These are phyloP conservation scores for Erebia ligea DNA, from an alignment of 2,888 invertebrate species.

Conservation along the genomic window DNA sequence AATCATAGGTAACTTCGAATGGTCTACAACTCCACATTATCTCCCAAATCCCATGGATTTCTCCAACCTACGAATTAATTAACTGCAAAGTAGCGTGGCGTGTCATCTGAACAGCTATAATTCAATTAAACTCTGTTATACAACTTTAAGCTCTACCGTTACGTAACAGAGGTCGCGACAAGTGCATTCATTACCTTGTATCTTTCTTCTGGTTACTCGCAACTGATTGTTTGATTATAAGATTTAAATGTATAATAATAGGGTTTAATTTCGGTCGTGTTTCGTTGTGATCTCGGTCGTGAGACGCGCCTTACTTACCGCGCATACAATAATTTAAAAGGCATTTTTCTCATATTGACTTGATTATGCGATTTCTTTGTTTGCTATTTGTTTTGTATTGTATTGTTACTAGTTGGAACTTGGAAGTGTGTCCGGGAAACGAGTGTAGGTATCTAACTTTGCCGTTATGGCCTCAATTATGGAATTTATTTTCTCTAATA, in stretches of 20 bases:
- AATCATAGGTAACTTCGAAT: no score
- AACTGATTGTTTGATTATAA: background rate
- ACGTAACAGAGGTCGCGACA: conserved; percentile 16
- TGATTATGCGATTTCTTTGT: conserved; percentile 39
- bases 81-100: conserved; percentile 33
- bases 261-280: conserved; percentile 1
- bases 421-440: conserved; percentile 33
- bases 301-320: conserved; percentile 33
- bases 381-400: conserved; percentile 28
- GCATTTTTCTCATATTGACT: conserved; percentile 39
- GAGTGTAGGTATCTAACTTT: conserved; percentile 19
- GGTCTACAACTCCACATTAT: conserved; percentile 10
- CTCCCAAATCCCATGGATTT: conserved; percentile 38
- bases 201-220: background rate
- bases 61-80: conserved; percentile 38
- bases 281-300: conserved; percentile 25
- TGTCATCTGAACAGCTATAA: conserved; percentile 16
- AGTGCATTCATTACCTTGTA: conserved; percentile 1
- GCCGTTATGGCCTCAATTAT: conserved; percentile 9
- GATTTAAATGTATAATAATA: background rate
- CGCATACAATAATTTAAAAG: conserved; percentile 26
- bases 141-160: conserved; percentile 16
- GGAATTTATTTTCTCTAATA: conserved; percentile 1
- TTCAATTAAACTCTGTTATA: conserved; percentile 1
- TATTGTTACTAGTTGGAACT: conserved; percentile 29